These are phyloP conservation scores for Tretioscincus oriximinensis DNA, from an alignment of 2,113 vertebrate genomes.

Conservation along the genomic window DNA sequence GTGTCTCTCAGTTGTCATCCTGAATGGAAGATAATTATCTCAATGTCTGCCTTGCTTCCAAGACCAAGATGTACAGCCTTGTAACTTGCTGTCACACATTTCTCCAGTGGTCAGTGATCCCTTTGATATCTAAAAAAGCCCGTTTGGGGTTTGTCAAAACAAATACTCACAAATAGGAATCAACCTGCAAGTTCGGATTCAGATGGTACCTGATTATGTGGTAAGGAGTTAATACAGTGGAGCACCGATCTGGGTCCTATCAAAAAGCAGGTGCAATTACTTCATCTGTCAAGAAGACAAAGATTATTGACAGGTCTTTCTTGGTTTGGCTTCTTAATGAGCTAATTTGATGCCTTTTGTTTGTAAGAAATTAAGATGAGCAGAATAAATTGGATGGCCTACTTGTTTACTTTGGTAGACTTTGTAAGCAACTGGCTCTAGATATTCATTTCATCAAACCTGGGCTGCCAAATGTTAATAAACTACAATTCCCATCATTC, in stretches of 20 bases:
- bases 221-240: background rate
- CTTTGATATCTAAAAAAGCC: conserved; percentile 54
- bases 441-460: too few species aligned
- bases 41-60: conserved; percentile 61
- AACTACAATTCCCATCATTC: too few species aligned
- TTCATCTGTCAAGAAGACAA: too few species aligned
- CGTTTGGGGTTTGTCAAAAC: background rate
- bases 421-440: too few species aligned
- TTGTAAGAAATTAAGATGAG: too few species aligned
- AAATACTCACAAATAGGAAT: conserved; percentile 31
- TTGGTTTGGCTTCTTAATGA: background rate
- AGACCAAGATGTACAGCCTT: conserved; percentile 55
- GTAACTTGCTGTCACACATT: conserved; percentile 60
- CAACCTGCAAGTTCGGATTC: conserved; percentile 18
- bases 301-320: too few species aligned
- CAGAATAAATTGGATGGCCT: too few species aligned
- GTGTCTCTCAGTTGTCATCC: conserved; percentile 65
- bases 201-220: background rate
- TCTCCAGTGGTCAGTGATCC: background rate
- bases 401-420: too few species aligned
- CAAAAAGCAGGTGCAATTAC: background rate
- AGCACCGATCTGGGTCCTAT: background rate
- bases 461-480: too few species aligned
- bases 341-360: background rate
- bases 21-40: conserved; percentile 62